Conservation (phyloP, 2,113 vertebrate genomes). For the Bostrychus sinensis region DNA sequence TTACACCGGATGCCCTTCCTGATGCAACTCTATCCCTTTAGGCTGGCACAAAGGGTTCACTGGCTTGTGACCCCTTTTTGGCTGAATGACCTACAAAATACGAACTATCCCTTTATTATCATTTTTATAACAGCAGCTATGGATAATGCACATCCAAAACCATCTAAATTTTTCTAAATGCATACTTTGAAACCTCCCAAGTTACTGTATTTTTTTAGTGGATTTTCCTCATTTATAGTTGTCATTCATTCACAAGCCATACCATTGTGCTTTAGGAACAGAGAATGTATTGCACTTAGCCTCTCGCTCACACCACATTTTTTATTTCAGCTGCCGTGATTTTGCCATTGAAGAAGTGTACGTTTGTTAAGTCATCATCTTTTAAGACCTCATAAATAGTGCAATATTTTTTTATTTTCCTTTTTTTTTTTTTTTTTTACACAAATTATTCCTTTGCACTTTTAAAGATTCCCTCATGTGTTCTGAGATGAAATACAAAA, state of each 20-base stretch:
- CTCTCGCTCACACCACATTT: neutral
- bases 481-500: slow-evolving; percentile 34
- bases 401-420: slow-evolving; percentile 52
- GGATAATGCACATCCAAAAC: neutral
- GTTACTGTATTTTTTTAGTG: slow-evolving; percentile 1
- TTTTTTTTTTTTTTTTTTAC: slow-evolving; percentile 17
- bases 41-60: too few relatives aligned
- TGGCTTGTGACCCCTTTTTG: too few relatives aligned
- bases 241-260: slow-evolving; percentile 18
- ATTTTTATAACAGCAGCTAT: neutral
- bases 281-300: slow-evolving; percentile 21
- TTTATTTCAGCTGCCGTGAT: slow-evolving; percentile 38
- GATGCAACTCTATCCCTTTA: too few relatives aligned
- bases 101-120: neutral
- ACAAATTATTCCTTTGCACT: slow-evolving; percentile 60
- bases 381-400: slow-evolving; percentile 62
- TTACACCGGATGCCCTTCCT: too few relatives aligned
- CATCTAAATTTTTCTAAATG: neutral
- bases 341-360: slow-evolving; percentile 11
- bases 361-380: slow-evolving; percentile 36
- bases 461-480: slow-evolving; percentile 52
- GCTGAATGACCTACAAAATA: too few relatives aligned
- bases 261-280: slow-evolving; percentile 27
- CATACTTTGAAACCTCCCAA: neutral
- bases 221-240: slow-evolving; percentile 13